phyloP scores from a whole-genome alignment of 2,113 vertebrate genomes.

The Lepisosteus osseus region DNA sequence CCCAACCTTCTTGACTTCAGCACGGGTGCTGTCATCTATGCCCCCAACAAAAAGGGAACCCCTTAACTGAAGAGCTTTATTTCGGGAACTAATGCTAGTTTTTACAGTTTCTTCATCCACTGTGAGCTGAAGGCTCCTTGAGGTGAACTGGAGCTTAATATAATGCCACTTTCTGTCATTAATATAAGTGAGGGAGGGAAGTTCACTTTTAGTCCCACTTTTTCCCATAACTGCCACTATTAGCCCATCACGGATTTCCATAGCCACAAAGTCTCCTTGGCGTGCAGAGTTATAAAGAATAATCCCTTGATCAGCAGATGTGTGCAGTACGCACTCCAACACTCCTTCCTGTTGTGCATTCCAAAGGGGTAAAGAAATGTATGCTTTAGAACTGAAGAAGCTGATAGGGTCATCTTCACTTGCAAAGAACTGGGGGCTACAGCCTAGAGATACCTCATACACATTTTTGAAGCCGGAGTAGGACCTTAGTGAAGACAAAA shows the following conservation, averaged over 20 bases:
- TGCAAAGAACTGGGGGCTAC: slow-evolving; percentile 84
- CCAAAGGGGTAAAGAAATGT: slow-evolving; percentile 72
- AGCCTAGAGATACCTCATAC: slow-evolving; percentile 81
- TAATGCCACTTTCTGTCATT: slow-evolving; percentile 79
- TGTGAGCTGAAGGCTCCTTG: slow-evolving; percentile 67
- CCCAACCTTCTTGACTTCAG: slow-evolving; percentile 63
- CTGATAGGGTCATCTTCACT: slow-evolving; percentile 77
- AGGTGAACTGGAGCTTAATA: slow-evolving; percentile 66
- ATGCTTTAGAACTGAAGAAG: slow-evolving; percentile 89
- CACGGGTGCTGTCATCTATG: slow-evolving; percentile 63
- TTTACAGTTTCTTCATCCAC: slow-evolving; percentile 73
- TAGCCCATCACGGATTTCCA: slow-evolving; percentile 78
- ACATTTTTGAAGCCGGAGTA: slow-evolving; percentile 78
- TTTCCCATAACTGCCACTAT: slow-evolving; percentile 67
- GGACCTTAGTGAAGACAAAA: slow-evolving; percentile 75
- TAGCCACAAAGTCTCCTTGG: slow-evolving; percentile 72
- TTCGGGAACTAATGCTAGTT: slow-evolving; percentile 52
- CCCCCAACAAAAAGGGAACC: slow-evolving; percentile 78
- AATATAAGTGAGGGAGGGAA: slow-evolving; percentile 64
- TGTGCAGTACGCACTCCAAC: slow-evolving; percentile 73
- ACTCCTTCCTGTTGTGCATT: slow-evolving; percentile 48
- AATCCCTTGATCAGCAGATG: slow-evolving; percentile 70
- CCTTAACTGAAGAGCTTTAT: slow-evolving; percentile 58
- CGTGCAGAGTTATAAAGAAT: slow-evolving; percentile 76
- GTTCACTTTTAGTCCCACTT: slow-evolving; percentile 54